Evolutionary conservation across 2,888 invertebrate species (phyloP), one percentile per base, ranked within the genome.

Genomic region (Acrocera orbiculus): DNA sequence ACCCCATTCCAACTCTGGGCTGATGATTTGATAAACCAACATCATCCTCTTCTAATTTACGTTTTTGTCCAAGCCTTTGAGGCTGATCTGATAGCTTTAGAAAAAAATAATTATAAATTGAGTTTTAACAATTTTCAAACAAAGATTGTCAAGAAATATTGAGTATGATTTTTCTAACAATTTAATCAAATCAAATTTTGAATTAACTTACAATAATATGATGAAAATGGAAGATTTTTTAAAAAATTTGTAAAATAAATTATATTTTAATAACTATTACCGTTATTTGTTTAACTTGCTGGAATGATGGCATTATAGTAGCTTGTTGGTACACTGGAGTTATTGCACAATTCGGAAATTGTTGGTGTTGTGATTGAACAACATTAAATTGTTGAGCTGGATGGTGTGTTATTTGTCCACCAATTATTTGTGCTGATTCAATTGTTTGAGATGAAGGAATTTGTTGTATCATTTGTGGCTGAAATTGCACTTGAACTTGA

Each of bases 1-100:
- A 44, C 42, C 44, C 44, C 42, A 44, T 43, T 39, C 44, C 44
- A 32, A 43, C 39, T 34, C 42, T 35, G 17, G 42, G 40, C 16
- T 34, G 41, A 24, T 41, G 27, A 36, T 32, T 39, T 4, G 35
- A 16, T 7, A 34, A 30, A n/a, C 32, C 30, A 6, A 23, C 15
- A 24, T 40, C 39, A 16, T 44, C 42, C n/a, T 39, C 40, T 7
- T 43, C 42, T 15, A 37, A 30, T 28, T 41, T 41, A 4, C 41
- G 34, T 24, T 41, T 41, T 20, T 39, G 39, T 16, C 33, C 38
- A n/a, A n/a, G n/a, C n/a, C n/a, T n/a, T n/a, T n/a, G n/a, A n/a
- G n/a, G n/a, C n/a, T n/a, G n/a, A n/a, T n/a, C n/a, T n/a, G n/a
- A n/a, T n/a, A n/a, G n/a, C n/a, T n/a, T 23, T 23, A 23, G 11